These are phyloP conservation scores for Harpegnathos saltator DNA, from an alignment of 1,140 invertebrate species.

Conservation along the genomic window DNA sequence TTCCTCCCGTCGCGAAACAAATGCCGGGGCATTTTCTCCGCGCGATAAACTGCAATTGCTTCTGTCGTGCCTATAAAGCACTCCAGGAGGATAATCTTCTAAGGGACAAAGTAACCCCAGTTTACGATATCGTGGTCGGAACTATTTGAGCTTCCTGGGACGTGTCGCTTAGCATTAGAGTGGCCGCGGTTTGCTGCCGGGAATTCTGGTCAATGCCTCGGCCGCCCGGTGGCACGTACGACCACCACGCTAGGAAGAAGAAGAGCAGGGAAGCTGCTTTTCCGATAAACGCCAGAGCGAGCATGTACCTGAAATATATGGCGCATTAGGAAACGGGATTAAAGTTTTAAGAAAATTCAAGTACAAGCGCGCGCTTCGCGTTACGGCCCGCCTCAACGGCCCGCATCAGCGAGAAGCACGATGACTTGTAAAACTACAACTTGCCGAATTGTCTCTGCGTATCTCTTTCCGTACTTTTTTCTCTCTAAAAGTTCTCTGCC, in stretches of 20 bases:
- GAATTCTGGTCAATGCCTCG: constrained; percentile 72
- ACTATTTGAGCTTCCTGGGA: constrained; percentile 52
- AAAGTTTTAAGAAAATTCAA: neutral
- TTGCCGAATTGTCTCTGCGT: no score
- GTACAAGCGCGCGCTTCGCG: neutral
- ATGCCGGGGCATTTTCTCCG: neutral
- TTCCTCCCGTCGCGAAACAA: neutral
- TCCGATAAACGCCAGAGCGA: constrained; percentile 88
- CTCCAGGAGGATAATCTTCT: constrained; percentile 5
- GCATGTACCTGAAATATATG: constrained; percentile 88
- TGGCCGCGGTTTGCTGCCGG: constrained; percentile 70
- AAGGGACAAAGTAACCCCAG: neutral
- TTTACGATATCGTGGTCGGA: constrained; percentile 51
- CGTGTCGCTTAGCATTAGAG: constrained; percentile 69
- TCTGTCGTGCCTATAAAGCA: constrained; percentile 6
- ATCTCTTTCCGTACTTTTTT: no score
- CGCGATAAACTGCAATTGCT: neutral
- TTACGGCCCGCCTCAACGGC: neutral
- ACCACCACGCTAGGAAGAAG: constrained; percentile 90
- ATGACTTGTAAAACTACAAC: no score
- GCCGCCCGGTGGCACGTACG: constrained; percentile 87
- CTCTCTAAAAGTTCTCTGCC: no score
- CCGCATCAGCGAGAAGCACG: no score
- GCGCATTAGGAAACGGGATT: neutral
- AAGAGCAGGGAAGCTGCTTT: constrained; percentile 89